A percentile compares a stretch with the other conserved stretches of the same genome.
These are phyloP conservation scores for Cyprinodon variegatus DNA, from an alignment of 2,113 vertebrate species.

Conservation along the genomic window DNA sequence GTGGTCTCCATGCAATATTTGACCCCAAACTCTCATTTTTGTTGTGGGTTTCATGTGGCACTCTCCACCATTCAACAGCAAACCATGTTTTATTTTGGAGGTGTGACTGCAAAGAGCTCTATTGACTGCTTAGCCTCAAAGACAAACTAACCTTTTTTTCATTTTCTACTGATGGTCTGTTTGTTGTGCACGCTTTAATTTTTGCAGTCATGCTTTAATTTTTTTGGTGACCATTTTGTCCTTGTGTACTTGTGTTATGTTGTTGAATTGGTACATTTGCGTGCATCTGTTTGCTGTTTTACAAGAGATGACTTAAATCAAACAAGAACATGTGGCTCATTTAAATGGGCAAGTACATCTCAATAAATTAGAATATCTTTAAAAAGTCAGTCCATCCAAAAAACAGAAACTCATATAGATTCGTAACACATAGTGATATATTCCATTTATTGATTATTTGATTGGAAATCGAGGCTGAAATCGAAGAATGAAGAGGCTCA, in stretches of 20 bases:
- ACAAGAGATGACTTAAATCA: conserved; percentile 33
- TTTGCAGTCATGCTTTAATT: conserved; percentile 58
- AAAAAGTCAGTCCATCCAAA: not conserved
- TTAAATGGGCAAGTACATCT: conserved; percentile 5
- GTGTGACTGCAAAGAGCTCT: conserved; percentile 36
- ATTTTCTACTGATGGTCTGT: conserved; percentile 57
- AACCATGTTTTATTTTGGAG: conserved; percentile 22
- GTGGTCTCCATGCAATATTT: conserved; percentile 47
- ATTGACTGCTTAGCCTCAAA: conserved; percentile 14
- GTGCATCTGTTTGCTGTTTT: conserved; percentile 34
- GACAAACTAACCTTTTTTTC: conserved; percentile 42
- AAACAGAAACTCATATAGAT: not conserved
- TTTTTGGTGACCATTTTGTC: conserved; percentile 55
- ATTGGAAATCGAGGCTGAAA: too few relatives aligned
- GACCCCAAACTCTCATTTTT: conserved; percentile 30
- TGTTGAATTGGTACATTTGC: conserved; percentile 34
- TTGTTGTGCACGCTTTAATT: conserved; percentile 67
- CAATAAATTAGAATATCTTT: not conserved
- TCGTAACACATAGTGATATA: not conserved
- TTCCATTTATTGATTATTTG: too few relatives aligned
- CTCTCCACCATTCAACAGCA: conserved; percentile 19
- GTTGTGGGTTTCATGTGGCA: conserved; percentile 29
- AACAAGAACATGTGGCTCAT: conserved; percentile 63
- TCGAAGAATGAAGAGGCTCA: too few relatives aligned
- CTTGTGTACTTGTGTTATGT: conserved; percentile 51